A percentile compares a stretch with the other conserved stretches of the same genome.
phyloP scores from a whole-genome alignment of 2,797 vertebrate species.

The Melanotaenia pygmaea region DNA sequence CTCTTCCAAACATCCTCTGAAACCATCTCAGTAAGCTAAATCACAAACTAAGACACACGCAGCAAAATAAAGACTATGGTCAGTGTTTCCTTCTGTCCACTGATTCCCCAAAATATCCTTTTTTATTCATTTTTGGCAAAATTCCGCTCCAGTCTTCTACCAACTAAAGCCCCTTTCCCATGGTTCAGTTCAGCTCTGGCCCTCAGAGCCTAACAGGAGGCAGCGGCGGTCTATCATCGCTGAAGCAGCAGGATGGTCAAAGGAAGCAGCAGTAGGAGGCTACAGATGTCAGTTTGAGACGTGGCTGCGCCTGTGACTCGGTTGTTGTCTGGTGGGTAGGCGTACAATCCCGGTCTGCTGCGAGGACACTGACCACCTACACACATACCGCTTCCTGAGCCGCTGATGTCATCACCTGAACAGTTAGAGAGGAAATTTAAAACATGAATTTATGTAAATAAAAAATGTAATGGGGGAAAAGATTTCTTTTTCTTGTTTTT shows the following conservation, averaged over 20 bases:
- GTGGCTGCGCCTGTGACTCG: conserved; percentile 23
- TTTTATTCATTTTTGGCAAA: conserved; percentile 66
- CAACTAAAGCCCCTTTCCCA: conserved; percentile 25
- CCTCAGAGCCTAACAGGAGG: conserved; percentile 53
- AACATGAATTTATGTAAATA: neutral
- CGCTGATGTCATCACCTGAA: conserved; percentile 79
- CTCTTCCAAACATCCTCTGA: conserved; percentile 47
- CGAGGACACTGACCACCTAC: conserved; percentile 60
- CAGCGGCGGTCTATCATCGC: conserved; percentile 73
- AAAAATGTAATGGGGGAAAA: neutral
- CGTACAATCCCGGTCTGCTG: conserved; percentile 62
- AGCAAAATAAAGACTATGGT: conserved; percentile 54
- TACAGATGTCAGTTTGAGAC: conserved; percentile 14
- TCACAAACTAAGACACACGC: conserved; percentile 51
- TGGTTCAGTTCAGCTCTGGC: conserved; percentile 31
- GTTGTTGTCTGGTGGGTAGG: conserved; percentile 63
- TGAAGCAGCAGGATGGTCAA: conserved; percentile 63
- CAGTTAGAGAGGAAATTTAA: neutral
- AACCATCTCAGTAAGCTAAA: conserved; percentile 49
- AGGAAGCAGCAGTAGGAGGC: conserved; percentile 60
- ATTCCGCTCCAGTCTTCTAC: conserved; percentile 35
- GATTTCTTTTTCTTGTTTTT: neutral
- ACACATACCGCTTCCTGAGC: conserved; percentile 80
- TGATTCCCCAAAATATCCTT: conserved; percentile 51
- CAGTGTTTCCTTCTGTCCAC: conserved; percentile 51